These are phyloP conservation scores for Stegodyphus dumicola DNA, from an alignment of 1,140 invertebrate species.

Conservation along the genomic window DNA sequence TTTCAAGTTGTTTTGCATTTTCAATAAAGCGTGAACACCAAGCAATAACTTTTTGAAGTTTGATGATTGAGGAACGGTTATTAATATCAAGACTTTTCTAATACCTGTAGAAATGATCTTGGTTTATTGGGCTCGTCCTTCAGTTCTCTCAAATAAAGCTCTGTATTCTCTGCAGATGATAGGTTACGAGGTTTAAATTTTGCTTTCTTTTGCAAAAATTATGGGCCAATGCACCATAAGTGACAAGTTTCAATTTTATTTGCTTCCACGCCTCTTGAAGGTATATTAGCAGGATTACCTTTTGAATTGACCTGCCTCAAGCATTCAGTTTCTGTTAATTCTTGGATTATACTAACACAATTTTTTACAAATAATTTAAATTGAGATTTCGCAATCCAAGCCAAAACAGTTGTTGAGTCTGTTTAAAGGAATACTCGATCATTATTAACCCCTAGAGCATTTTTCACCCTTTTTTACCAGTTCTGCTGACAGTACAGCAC, in stretches of 20 bases:
- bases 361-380: constrained; percentile 1
- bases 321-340: background rate
- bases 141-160: background rate
- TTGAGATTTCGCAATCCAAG: background rate
- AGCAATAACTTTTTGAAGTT: background rate
- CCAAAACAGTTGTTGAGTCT: no score
- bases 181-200: background rate
- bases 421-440: no score
- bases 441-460: no score
- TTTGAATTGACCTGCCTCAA: background rate
- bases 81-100: background rate
- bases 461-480: no score
- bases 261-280: background rate
- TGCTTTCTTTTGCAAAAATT: background rate
- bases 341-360: background rate
- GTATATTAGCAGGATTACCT: background rate
- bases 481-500: no score
- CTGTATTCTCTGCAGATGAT: background rate
- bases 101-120: background rate
- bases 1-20: background rate
- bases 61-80: background rate
- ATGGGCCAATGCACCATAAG: background rate
- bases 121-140: background rate
- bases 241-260: background rate
- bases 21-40: background rate